Evolutionary conservation across 2,797 vertebrate species (phyloP).

Genomic region (Echiichthys vipera): DNA sequence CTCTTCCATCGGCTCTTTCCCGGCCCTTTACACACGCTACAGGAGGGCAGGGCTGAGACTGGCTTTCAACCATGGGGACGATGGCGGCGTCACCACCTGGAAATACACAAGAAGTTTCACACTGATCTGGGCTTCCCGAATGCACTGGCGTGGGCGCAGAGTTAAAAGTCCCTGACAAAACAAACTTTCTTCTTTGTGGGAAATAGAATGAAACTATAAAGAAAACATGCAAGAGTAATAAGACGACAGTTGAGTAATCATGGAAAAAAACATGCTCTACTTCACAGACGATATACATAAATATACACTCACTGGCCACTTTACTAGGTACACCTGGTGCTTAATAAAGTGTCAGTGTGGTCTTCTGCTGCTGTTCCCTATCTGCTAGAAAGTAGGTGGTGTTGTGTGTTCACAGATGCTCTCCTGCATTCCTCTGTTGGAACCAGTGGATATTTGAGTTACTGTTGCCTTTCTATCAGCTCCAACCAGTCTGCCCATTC

Average conservation of each 20-base stretch:
- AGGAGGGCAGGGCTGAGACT: constrained; percentile 79
- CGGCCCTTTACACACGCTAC: constrained; percentile 35
- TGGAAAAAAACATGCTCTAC: background rate
- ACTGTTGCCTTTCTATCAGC: too few relatives aligned
- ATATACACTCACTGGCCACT: too few relatives aligned
- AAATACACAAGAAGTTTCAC: constrained; percentile 8
- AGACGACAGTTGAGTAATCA: background rate
- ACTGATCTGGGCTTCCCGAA: background rate
- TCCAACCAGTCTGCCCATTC: too few relatives aligned
- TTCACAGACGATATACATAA: background rate
- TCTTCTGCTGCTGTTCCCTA: too few relatives aligned
- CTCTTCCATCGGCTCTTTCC: background rate
- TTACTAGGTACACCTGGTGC: too few relatives aligned
- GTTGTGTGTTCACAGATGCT: too few relatives aligned
- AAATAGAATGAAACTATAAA: background rate
- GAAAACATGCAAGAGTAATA: background rate
- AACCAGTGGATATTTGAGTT: too few relatives aligned
- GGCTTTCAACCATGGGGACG: constrained; percentile 84
- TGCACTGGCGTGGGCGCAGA: background rate
- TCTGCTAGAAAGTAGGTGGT: too few relatives aligned
- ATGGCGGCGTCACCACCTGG: constrained; percentile 97
- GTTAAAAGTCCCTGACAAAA: background rate
- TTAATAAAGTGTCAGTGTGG: too few relatives aligned
- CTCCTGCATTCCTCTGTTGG: too few relatives aligned
- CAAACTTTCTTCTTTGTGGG: background rate